Conservation (phyloP, 2,888 invertebrate genomes). For the Melanotus villosus region DNA sequence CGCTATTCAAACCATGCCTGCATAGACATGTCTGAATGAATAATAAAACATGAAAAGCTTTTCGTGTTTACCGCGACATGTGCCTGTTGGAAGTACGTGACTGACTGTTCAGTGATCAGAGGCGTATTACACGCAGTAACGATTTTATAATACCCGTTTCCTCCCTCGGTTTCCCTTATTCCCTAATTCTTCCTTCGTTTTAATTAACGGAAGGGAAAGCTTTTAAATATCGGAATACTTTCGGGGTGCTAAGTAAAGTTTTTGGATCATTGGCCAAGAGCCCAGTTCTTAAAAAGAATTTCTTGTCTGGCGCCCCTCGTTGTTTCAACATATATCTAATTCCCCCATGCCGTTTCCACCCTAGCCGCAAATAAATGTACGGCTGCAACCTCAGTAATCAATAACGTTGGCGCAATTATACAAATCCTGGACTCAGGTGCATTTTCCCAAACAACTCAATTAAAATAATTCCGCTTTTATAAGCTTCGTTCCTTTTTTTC, state of each 20-base stretch:
- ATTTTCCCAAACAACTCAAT: constrained; percentile 54
- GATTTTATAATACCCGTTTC: not conserved
- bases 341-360: constrained; percentile 53
- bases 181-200: too few species aligned
- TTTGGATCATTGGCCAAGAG: not conserved
- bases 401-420: constrained; percentile 61
- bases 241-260: not conserved
- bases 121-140: constrained; percentile 17
- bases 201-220: too few species aligned
- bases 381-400: constrained; percentile 61
- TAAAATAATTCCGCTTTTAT: constrained; percentile 40
- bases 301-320: constrained; percentile 14
- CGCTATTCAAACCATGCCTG: constrained; percentile 57
- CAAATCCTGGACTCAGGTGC: constrained; percentile 62
- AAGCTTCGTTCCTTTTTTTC: constrained; percentile 3
- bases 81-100: constrained; percentile 58
- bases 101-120: constrained; percentile 40
- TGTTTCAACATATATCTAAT: constrained; percentile 19
- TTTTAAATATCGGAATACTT: not conserved
- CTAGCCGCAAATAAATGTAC: constrained; percentile 60
- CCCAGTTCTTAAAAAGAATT: constrained; percentile 1
- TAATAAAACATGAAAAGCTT: constrained; percentile 64
- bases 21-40: constrained; percentile 60
- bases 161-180: too few species aligned
- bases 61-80: constrained; percentile 61